These are phyloP conservation scores for Daboia siamensis DNA, from an alignment of 2,113 vertebrate species.

Conservation along the genomic window DNA sequence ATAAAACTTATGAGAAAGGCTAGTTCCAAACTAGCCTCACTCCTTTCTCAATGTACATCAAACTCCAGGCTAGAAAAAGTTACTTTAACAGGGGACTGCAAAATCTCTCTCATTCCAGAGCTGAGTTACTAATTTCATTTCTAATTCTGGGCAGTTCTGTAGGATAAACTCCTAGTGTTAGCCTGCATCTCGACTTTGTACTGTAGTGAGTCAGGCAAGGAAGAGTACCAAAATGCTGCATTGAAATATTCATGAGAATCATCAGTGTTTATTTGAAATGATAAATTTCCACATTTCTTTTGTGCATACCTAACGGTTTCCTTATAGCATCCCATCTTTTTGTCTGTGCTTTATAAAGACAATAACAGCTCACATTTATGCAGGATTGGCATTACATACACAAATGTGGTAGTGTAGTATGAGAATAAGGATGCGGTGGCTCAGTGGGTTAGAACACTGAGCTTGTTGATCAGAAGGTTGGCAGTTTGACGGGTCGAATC, in stretches of 20 bases:
- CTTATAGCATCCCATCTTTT: slow-evolving; percentile 47
- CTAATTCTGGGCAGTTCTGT: neutral
- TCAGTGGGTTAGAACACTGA: too few relatives aligned
- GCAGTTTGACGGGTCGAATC: too few relatives aligned
- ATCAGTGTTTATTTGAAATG: slow-evolving; percentile 65
- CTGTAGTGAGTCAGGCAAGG: slow-evolving; percentile 4
- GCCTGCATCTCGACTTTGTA: neutral
- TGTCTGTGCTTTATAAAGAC: slow-evolving; percentile 41
- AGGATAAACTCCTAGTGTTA: fast-evolving
- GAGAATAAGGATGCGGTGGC: slow-evolving; percentile 36
- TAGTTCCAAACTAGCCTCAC: neutral
- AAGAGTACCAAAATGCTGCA: slow-evolving; percentile 40
- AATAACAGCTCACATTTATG: slow-evolving; percentile 56
- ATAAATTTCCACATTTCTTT: slow-evolving; percentile 65
- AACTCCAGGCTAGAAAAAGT: neutral
- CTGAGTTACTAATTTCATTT: neutral
- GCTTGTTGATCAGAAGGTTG: too few relatives aligned
- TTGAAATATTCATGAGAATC: slow-evolving; percentile 71
- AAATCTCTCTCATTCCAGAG: neutral
- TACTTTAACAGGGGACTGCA: neutral
- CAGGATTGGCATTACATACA: slow-evolving; percentile 58
- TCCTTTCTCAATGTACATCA: neutral
- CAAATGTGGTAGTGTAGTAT: slow-evolving; percentile 50
- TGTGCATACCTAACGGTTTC: slow-evolving; percentile 33
- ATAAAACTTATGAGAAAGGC: neutral